A percentile compares a stretch with the other conserved stretches of the same genome.
phyloP scores from a whole-genome alignment of 1,140 invertebrate species.

The Scaptodrosophila lebanonensis region DNA sequence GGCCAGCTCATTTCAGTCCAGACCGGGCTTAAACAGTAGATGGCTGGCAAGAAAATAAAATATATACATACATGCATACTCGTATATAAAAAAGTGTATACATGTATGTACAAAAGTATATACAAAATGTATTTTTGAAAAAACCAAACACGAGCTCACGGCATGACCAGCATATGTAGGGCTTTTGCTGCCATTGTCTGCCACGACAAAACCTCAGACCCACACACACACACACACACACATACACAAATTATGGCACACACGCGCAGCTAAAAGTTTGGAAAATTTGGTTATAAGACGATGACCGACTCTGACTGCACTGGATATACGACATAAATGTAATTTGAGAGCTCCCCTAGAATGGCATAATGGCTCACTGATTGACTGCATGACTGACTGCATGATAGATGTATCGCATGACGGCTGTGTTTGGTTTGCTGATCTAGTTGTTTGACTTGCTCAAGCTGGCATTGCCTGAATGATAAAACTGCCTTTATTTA shows the following conservation, averaged over 20 bases:
- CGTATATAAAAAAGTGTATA: neutral
- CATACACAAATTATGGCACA: conserved; percentile 1
- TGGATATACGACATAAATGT: conserved; percentile 37
- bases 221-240: conserved; percentile 6
- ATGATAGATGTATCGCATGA: neutral
- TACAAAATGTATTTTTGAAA: conserved; percentile 12
- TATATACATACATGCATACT: neutral
- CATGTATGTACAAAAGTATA: conserved; percentile 11
- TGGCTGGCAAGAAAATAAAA: neutral
- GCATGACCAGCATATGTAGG: conserved; percentile 43
- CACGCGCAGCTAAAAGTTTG: no score
- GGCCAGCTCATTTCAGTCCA: no score
- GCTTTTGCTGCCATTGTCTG: conserved; percentile 16
- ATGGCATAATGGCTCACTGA: conserved; percentile 35
- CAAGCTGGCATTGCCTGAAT: no score
- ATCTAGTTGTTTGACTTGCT: neutral
- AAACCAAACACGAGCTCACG: conserved; percentile 45
- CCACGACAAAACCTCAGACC: conserved; percentile 37
- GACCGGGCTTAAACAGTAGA: conserved; percentile 22
- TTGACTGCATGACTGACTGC: conserved; percentile 29
- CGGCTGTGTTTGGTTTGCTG: neutral
- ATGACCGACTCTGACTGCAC: neutral
- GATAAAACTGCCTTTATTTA: no score
- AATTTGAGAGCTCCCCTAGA: conserved; percentile 39
- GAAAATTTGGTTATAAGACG: conserved; percentile 11